Percentiles rank a stretch among this genome's conserved stretches.
These are phyloP conservation scores for Phragmatobia fuliginosa DNA, from an alignment of 2,888 invertebrate species.

Conservation along the genomic window DNA sequence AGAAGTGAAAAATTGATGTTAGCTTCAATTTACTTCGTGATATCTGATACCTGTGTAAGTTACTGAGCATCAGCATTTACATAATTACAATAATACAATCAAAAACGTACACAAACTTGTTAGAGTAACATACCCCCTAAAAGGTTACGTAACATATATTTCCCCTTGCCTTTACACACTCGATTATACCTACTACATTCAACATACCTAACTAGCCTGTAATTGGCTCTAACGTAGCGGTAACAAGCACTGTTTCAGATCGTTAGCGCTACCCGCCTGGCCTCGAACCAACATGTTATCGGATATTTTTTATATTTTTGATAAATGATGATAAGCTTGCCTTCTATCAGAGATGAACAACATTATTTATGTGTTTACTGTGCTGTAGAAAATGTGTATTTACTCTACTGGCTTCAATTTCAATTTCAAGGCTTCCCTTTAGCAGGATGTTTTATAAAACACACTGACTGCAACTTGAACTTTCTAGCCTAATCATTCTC, in stretches of 20 bases:
- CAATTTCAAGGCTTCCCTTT: neutral
- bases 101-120: neutral
- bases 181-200: constrained; percentile 3
- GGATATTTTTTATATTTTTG: constrained; percentile 7
- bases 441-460: neutral
- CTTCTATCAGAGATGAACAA: neutral
- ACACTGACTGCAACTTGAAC: neutral
- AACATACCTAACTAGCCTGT: constrained; percentile 7
- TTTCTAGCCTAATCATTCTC: too few relatives aligned
- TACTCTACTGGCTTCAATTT: too few relatives aligned
- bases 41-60: neutral
- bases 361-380: neutral
- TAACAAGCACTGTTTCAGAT: constrained; percentile 19
- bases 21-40: neutral
- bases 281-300: constrained; percentile 11
- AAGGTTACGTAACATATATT: constrained; percentile 1
- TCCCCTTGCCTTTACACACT: neutral
- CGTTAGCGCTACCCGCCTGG: constrained; percentile 11
- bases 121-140: neutral
- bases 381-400: neutral
- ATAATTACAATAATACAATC: neutral
- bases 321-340: constrained; percentile 10
- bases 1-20: too few relatives aligned
- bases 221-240: constrained; percentile 17
- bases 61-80: neutral